These are phyloP conservation scores for Epinephelus coioides DNA, from an alignment of 2,797 vertebrate genomes.

Conservation along the genomic window DNA sequence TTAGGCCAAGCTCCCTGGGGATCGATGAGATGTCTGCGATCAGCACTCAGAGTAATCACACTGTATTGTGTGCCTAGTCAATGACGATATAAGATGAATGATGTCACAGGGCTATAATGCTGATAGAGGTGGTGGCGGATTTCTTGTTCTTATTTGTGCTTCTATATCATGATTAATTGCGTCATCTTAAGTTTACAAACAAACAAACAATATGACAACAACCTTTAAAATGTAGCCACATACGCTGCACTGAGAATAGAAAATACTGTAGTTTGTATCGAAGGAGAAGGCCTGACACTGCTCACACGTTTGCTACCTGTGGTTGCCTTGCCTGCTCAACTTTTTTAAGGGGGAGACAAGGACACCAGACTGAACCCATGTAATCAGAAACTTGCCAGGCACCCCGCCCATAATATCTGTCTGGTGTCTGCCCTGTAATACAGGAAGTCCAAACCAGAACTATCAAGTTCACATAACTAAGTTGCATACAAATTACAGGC, in stretches of 20 bases:
- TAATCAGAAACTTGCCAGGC: constrained; percentile 72
- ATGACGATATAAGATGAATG: constrained; percentile 71
- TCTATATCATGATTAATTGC: constrained; percentile 51
- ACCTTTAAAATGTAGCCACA: constrained; percentile 18
- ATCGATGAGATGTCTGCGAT: constrained; percentile 80
- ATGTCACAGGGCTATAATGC: constrained; percentile 67
- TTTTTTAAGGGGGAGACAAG: constrained; percentile 40
- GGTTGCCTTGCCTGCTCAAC: constrained; percentile 43
- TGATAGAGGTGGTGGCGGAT: constrained; percentile 38
- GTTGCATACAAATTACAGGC: constrained; percentile 81
- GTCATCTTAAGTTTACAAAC: constrained; percentile 19
- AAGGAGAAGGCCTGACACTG: background rate
- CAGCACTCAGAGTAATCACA: constrained; percentile 82
- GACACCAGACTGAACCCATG: constrained; percentile 58
- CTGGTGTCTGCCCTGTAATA: constrained; percentile 84
- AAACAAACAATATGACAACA: constrained; percentile 36
- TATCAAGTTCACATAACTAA: constrained; percentile 78
- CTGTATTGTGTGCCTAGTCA: constrained; percentile 66
- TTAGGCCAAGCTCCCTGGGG: constrained; percentile 74
- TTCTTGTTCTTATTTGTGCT: constrained; percentile 45
- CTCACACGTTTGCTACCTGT: constrained; percentile 30
- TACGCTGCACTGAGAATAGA: constrained; percentile 13
- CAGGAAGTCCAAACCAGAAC: constrained; percentile 79
- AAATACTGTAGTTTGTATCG: background rate
- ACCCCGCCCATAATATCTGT: constrained; percentile 77